phyloP scores from a whole-genome alignment of 2,797 vertebrate species.

The Coreius guichenoti region DNA sequence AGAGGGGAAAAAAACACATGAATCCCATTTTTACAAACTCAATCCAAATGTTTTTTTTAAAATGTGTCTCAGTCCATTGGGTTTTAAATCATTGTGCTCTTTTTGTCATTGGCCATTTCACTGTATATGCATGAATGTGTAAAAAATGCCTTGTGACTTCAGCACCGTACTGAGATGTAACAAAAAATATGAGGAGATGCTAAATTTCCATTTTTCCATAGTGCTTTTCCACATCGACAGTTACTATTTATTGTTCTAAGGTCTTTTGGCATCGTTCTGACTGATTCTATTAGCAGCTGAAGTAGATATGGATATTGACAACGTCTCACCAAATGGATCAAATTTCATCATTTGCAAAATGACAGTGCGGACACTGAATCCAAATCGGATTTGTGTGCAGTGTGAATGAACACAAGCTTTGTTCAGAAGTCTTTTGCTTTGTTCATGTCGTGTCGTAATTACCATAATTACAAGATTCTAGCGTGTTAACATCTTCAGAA shows the following conservation, averaged over 20 bases:
- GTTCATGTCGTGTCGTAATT: not conserved
- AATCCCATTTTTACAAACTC: not conserved
- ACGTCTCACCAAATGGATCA: not conserved
- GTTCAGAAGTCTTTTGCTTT: constrained; percentile 6
- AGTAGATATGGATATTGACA: constrained; percentile 8
- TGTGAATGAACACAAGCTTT: constrained; percentile 17
- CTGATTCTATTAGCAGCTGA: not conserved
- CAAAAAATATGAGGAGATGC: not conserved
- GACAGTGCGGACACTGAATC: not conserved
- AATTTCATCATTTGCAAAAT: not conserved
- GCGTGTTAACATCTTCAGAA: not conserved
- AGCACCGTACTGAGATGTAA: not conserved
- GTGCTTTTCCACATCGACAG: not conserved
- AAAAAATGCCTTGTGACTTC: not conserved
- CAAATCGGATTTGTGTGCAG: constrained; percentile 11
- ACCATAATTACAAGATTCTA: constrained; percentile 16
- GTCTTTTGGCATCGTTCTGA: not conserved
- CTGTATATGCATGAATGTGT: constrained; percentile 6
- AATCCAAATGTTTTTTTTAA: not conserved
- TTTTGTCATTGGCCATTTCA: not conserved
- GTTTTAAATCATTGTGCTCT: not conserved
- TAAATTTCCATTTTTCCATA: not conserved
- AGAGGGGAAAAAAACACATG: not conserved
- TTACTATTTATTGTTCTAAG: not conserved
- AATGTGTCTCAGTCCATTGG: not conserved